Conservation (phyloP, 1,140 invertebrate genomes). For the Littorina saxatilis region DNA sequence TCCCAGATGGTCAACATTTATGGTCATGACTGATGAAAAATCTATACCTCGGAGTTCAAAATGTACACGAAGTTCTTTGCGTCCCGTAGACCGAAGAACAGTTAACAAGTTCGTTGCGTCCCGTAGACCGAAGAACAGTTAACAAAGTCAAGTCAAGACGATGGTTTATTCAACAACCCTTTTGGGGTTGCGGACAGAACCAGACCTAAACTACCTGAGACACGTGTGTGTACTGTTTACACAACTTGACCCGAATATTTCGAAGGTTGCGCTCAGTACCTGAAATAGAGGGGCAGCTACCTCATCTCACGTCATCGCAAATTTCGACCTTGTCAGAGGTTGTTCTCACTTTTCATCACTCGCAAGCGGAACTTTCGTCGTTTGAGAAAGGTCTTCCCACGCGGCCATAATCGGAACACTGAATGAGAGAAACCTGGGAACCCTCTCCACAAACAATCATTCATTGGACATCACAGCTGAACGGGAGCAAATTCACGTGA, state of each 20-base stretch:
- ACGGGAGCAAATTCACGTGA: too few relatives aligned
- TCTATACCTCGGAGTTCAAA: too few relatives aligned
- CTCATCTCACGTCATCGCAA: neutral
- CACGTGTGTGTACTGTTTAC: neutral
- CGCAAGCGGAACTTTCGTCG: neutral
- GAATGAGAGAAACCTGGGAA: neutral
- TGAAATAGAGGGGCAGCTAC: conserved; percentile 12
- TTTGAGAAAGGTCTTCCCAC: too few relatives aligned
- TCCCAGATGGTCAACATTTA: too few relatives aligned
- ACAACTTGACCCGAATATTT: neutral
- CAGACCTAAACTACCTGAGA: neutral
- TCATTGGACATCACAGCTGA: too few relatives aligned
- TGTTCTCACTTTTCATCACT: neutral
- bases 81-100: neutral
- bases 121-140: too few relatives aligned
- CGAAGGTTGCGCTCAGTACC: neutral
- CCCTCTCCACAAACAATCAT: too few relatives aligned
- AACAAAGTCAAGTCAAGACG: too few relatives aligned
- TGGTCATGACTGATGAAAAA: too few relatives aligned
- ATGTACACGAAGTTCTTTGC: neutral
- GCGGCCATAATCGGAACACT: neutral
- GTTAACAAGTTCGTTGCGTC: neutral
- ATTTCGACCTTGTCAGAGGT: neutral
- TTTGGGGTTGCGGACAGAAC: too few relatives aligned
- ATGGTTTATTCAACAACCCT: too few relatives aligned